These are phyloP conservation scores for Lithophane socia DNA, from an alignment of 2,888 invertebrate species.

Conservation along the genomic window DNA sequence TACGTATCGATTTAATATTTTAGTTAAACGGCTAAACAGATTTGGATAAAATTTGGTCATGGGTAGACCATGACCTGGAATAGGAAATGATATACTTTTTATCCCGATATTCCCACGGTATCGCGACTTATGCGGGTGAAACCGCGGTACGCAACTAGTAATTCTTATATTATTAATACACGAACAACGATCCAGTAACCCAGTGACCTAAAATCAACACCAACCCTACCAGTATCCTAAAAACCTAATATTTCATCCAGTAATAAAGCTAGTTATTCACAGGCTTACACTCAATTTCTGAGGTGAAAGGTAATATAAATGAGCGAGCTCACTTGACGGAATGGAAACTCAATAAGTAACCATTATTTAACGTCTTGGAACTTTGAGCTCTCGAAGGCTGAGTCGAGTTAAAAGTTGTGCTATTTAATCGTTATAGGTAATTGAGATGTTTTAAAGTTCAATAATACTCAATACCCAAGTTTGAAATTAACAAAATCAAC, in stretches of 20 bases:
- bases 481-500: too few relatives aligned
- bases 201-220: background rate
- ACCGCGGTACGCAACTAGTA: too few relatives aligned
- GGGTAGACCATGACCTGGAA: too few relatives aligned
- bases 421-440: background rate
- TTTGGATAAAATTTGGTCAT: too few relatives aligned
- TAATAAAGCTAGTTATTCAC: constrained; percentile 31
- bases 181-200: background rate
- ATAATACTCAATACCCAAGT: too few relatives aligned
- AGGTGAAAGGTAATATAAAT: constrained; percentile 48
- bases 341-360: background rate
- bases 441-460: background rate
- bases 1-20: too few relatives aligned
- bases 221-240: background rate
- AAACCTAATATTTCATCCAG: constrained; percentile 28
- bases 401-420: background rate
- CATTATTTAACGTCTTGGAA: constrained; percentile 37
- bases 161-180: background rate
- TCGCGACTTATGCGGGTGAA: too few relatives aligned
- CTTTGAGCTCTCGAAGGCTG: background rate
- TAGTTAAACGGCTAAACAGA: too few relatives aligned
- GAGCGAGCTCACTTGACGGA: constrained; percentile 10
- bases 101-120: too few relatives aligned
- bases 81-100: too few relatives aligned
- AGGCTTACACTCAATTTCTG: constrained; percentile 45